Percentiles rank a stretch among this genome's conserved stretches.
Evolutionary conservation across 2,888 invertebrate species (phyloP).

Genomic region (Pogonocherus hispidulus): DNA sequence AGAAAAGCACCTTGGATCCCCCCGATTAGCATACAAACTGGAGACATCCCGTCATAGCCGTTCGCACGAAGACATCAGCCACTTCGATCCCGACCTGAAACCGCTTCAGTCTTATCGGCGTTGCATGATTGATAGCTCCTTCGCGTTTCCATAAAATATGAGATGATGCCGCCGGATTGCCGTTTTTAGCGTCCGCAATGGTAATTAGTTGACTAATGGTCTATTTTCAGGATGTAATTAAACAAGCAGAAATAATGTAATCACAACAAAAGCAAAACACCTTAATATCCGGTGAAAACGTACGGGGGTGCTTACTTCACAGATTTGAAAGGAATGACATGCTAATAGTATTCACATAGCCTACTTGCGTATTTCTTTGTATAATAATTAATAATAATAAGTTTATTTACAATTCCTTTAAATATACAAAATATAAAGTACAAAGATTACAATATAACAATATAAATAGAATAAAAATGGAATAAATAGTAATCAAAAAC

Average conservation of each 20-base stretch:
- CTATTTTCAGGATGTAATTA: constrained; percentile 12
- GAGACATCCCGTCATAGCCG: constrained; percentile 44
- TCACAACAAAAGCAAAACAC: constrained; percentile 4
- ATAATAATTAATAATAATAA: no score
- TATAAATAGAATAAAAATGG: no score
- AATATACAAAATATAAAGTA: no score
- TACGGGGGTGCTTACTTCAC: background rate
- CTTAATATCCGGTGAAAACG: background rate
- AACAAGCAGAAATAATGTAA: constrained; percentile 2
- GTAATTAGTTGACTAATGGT: constrained; percentile 23
- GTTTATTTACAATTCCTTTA: no score
- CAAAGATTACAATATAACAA: no score
- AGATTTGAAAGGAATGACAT: no score
- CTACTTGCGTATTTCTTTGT: no score
- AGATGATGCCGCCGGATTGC: constrained; percentile 18
- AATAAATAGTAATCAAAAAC: no score
- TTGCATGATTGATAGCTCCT: constrained; percentile 49
- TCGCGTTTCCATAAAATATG: constrained; percentile 46
- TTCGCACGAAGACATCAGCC: constrained; percentile 28
- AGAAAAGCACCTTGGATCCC: constrained; percentile 40
- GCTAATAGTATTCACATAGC: no score
- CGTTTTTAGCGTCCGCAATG: constrained; percentile 13
- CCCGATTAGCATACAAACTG: constrained; percentile 53
- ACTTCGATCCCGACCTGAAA: constrained; percentile 33
- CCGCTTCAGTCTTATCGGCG: constrained; percentile 46